These are phyloP conservation scores for Laticauda colubrina DNA, from an alignment of 2,113 vertebrate genomes.

Conservation along the genomic window DNA sequence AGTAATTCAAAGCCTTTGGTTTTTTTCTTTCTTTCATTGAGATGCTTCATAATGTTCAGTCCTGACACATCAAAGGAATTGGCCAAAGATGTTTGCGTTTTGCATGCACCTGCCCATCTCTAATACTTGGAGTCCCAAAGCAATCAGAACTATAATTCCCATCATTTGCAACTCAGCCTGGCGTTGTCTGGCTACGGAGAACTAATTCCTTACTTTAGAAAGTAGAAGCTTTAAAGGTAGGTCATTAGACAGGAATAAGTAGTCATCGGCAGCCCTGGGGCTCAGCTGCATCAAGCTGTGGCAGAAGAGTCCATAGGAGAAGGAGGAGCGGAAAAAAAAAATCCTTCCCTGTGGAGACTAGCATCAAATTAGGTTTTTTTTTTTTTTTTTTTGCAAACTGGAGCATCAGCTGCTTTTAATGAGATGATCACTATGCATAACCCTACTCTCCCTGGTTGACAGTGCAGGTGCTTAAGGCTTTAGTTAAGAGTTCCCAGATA, in stretches of 20 bases:
- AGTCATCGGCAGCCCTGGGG: too few relatives aligned
- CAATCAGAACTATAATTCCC: not conserved
- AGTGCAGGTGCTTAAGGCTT: not conserved
- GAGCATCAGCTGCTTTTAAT: conserved; percentile 18
- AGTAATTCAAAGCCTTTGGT: not conserved
- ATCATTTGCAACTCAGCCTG: not conserved
- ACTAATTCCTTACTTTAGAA: not conserved
- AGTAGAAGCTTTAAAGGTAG: not conserved
- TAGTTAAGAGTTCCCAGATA: not conserved
- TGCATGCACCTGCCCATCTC: not conserved
- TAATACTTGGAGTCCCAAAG: not conserved
- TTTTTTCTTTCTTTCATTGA: not conserved
- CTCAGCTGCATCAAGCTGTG: not conserved
- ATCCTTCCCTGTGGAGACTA: not conserved
- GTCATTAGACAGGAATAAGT: not conserved
- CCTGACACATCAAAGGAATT: not conserved
- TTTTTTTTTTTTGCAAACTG: conserved; percentile 6
- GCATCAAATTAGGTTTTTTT: not conserved
- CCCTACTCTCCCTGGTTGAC: not conserved
- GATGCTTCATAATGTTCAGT: not conserved
- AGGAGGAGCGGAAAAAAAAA: not conserved
- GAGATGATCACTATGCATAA: conserved; percentile 1
- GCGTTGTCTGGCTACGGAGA: not conserved
- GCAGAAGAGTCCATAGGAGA: not conserved
- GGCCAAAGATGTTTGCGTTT: not conserved